Evolutionary conservation across 2,797 vertebrate genomes (phyloP).

Genomic region (Apogon talboti): DNA sequence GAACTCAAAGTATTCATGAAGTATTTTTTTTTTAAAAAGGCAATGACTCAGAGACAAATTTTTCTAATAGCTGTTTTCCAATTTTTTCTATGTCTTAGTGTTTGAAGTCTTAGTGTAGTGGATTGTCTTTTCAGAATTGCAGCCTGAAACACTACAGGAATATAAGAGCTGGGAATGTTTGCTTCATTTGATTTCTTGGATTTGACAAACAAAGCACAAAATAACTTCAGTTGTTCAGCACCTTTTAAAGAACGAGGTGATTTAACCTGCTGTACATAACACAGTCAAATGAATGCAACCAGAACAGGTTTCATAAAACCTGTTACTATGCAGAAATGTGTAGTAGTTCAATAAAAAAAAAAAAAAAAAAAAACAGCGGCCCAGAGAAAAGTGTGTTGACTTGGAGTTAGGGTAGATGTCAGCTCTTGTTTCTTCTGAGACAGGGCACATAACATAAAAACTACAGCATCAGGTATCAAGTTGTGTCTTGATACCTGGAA

Average conservation of each 20-base stretch:
- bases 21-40: neutral
- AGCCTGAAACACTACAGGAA: neutral
- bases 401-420: conserved; percentile 11
- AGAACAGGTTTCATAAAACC: neutral
- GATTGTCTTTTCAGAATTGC: neutral
- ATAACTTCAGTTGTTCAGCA: conserved; percentile 1
- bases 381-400: conserved; percentile 1
- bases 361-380: neutral
- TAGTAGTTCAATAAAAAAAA: neutral
- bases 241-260: neutral
- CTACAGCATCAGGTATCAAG: neutral
- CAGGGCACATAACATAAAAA: neutral
- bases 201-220: neutral
- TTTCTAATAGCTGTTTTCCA: neutral
- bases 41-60: neutral
- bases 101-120: neutral
- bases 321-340: conserved; percentile 6
- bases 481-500: conserved; percentile 7
- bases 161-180: conserved; percentile 1
- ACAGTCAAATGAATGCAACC: neutral
- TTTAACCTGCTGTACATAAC: conserved; percentile 2
- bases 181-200: conserved; percentile 12
- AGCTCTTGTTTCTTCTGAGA: conserved; percentile 15
- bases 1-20: neutral
- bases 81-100: conserved; percentile 2